These are phyloP conservation scores for Argynnis bischoffii DNA, from an alignment of 2,888 invertebrate genomes.

Conservation along the genomic window DNA sequence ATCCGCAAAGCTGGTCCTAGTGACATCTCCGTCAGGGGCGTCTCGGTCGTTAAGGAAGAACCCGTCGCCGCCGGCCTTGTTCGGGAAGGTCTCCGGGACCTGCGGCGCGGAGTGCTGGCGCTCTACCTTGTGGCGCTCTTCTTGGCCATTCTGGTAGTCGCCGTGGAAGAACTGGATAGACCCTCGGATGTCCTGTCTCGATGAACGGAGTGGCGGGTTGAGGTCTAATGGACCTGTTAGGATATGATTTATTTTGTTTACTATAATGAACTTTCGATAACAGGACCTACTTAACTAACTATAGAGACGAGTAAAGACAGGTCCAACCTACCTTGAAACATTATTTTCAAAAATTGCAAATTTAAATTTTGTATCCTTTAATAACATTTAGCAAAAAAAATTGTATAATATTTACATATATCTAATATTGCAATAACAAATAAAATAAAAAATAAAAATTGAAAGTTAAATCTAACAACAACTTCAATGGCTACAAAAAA, in stretches of 20 bases:
- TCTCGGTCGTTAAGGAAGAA: slow-evolving; percentile 79
- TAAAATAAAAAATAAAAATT: no score
- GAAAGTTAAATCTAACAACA: not conserved
- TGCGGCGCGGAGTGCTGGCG: slow-evolving; percentile 83
- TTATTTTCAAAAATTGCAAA: no score
- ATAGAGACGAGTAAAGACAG: not conserved
- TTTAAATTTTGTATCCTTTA: no score
- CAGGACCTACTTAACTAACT: not conserved
- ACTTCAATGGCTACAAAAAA: no score
- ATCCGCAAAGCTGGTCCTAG: slow-evolving; percentile 88
- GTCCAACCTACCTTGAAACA: no score
- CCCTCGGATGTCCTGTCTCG: slow-evolving; percentile 88
- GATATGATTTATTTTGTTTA: slow-evolving; percentile 2
- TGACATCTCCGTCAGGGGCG: slow-evolving; percentile 81
- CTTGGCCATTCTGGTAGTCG: slow-evolving; percentile 72
- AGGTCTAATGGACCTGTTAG: slow-evolving; percentile 81
- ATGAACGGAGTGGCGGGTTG: slow-evolving; percentile 87
- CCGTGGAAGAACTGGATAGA: slow-evolving; percentile 87
- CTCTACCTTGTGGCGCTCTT: slow-evolving; percentile 72
- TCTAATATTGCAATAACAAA: no score
- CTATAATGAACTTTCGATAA: not conserved
- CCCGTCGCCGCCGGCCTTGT: slow-evolving; percentile 73
- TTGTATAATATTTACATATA: no score
- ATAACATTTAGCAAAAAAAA: no score
- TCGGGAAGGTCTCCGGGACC: slow-evolving; percentile 50